Evolutionary conservation across 2,888 invertebrate genomes (phyloP), one percentile per base, ranked within the genome.

Genomic region (Zelleria hepariella): DNA sequence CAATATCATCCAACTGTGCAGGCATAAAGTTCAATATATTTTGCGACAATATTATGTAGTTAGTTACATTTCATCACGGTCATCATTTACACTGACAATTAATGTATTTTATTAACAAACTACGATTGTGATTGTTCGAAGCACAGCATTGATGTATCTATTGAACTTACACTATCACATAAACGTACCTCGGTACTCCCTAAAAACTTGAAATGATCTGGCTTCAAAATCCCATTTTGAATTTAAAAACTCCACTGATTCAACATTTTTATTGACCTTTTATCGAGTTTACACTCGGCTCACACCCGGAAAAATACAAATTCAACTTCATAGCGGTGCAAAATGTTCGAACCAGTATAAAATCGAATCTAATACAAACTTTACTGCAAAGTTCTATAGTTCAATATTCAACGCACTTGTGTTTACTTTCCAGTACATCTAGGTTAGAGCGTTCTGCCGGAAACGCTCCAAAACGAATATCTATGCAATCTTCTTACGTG

Each of bases 141-240:
- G 74, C 75, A 74, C 78, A 75, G 77, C 75, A 67, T 71, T 64
- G 66, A 67, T 67, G 70, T 70, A 65, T 65, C 69, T 71, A 74
- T 70, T 70, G 72, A 66, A 71, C 78, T 77, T 77, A 67, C 62
- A 53, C 78, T 79, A 81, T 79, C 78, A 80, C 78, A 77, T 74
- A 42, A 3, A 42, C 4, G 32, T 42, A 42, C 15, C 6, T 42
- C 67, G 70, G 73, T 73, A 77, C 73, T 18, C 18, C 20, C 49
- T 25, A 25, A 51, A n/a, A 10, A 2, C 26, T 5, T 10, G 23
- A 26, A 51, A 7, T 73, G 83, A 85, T 84, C 86, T 86, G 85
- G 85, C 82, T 10, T 47, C 6, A 47, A 21, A 57, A 47, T 23
- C 48, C 8, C n/a, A n/a, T n/a, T 42, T 1, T 42, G 15, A 42